A percentile compares a stretch with the other conserved stretches of the same genome.
Conservation (phyloP, 2,888 invertebrate species). For the Panzeria rudis region DNA sequence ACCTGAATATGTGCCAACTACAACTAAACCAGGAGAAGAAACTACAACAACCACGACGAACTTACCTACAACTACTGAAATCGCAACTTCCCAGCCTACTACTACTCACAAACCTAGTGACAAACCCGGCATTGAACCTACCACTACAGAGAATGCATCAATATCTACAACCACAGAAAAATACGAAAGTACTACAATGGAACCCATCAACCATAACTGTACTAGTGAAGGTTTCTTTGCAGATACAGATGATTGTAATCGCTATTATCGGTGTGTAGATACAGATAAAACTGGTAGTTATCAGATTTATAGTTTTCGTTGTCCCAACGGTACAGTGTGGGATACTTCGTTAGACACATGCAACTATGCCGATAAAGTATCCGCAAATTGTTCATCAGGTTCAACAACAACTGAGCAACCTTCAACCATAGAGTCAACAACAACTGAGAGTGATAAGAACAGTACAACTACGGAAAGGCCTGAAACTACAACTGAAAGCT, state of each 20-base stretch:
- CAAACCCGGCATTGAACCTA: conserved; percentile 72
- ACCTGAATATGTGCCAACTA: conserved; percentile 50
- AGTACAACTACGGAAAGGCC: conserved; percentile 59
- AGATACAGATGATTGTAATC: conserved; percentile 85
- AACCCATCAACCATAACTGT: conserved; percentile 79
- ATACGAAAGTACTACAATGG: conserved; percentile 72
- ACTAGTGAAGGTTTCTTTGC: conserved; percentile 83
- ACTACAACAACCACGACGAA: background rate
- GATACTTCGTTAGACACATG: conserved; percentile 86
- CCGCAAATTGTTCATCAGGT: conserved; percentile 79
- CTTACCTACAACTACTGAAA: conserved; percentile 16
- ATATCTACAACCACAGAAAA: conserved; percentile 69
- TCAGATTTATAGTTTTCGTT: conserved; percentile 84
- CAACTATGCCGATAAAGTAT: conserved; percentile 81
- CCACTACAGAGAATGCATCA: conserved; percentile 58
- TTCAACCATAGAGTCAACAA: conserved; percentile 70
- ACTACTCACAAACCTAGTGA: conserved; percentile 56
- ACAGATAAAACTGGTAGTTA: conserved; percentile 82
- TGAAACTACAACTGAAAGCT: conserved; percentile 61
- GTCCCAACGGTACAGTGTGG: conserved; percentile 86
- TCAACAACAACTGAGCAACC: conserved; percentile 53
- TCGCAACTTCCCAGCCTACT: conserved; percentile 49
- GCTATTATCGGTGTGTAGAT: conserved; percentile 86
- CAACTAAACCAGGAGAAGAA: conserved; percentile 1
- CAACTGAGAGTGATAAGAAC: conserved; percentile 61